A percentile compares a stretch with the other conserved stretches of the same genome.
Evolutionary conservation across 2,888 invertebrate species (phyloP).

Genomic region (Scaptomyza reducta): DNA sequence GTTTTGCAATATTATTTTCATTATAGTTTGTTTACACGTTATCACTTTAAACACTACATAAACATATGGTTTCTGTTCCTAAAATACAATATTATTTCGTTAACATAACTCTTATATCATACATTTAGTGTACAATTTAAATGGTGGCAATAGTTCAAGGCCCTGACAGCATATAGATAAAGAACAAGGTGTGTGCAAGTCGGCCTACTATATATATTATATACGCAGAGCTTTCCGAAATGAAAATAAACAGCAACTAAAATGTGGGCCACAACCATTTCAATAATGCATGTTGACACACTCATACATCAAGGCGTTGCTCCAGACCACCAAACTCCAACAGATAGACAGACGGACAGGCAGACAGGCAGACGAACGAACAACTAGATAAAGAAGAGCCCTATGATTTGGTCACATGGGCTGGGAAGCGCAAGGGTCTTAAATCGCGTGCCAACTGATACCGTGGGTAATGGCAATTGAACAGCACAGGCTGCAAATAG

Average conservation of each 20-base stretch:
- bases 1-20: no score
- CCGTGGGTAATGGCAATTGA: conserved; percentile 43
- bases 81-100: conserved; percentile 21
- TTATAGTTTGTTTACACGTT: conserved; percentile 10
- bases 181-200: conserved; percentile 25
- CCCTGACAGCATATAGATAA: no score
- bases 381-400: conserved; percentile 44
- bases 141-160: conserved; percentile 54
- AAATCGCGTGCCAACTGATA: conserved; percentile 58
- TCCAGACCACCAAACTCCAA: conserved; percentile 14
- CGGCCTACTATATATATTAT: conserved; percentile 22
- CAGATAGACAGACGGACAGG: no score
- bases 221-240: no score
- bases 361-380: no score
- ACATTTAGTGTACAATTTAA: no score
- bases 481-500: conserved; percentile 36
- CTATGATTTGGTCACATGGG: conserved; percentile 42
- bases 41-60: conserved; percentile 1
- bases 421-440: conserved; percentile 26
- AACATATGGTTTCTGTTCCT: conserved; percentile 52
- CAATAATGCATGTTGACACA: conserved; percentile 60
- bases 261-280: conserved; percentile 64
- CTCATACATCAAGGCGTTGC: conserved; percentile 30
- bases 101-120: not conserved
- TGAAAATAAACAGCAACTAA: conserved; percentile 34